A percentile compares a stretch with the other conserved stretches of the same genome.
phyloP scores from a whole-genome alignment of 1,140 invertebrate genomes.

The Hirudo medicinalis region DNA sequence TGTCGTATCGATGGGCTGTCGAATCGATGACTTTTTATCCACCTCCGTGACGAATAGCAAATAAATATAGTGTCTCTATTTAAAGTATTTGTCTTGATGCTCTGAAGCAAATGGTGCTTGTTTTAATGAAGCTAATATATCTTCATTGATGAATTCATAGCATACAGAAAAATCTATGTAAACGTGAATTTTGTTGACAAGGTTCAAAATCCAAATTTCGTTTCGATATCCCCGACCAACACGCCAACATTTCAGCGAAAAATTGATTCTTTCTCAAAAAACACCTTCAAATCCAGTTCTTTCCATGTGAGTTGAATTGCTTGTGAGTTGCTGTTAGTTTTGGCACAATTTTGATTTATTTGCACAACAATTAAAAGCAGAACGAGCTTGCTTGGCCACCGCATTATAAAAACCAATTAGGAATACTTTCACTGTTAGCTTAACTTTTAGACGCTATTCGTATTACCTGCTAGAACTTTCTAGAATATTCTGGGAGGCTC shows the following conservation, averaged over 20 bases:
- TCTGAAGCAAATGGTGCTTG: no score
- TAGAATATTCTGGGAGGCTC: no score
- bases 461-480: not conserved
- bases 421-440: no score
- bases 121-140: not conserved
- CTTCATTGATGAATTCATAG: not conserved
- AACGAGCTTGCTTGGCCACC: no score
- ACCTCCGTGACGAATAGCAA: no score
- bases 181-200: conserved; percentile 2
- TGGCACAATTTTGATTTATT: no score
- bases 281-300: conserved; percentile 10
- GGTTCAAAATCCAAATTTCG: conserved; percentile 1
- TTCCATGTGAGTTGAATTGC: conserved; percentile 7
- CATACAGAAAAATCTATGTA: not conserved
- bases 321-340: not conserved
- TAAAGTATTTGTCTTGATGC: no score
- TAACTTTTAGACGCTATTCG: not conserved
- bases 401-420: no score
- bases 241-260: not conserved
- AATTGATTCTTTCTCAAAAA: conserved; percentile 4
- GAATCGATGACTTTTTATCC: no score
- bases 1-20: no score
- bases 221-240: not conserved
- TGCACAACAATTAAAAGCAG: no score
- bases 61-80: no score